Percentiles rank a stretch among this genome's conserved stretches.
phyloP scores from a whole-genome alignment of 2,888 invertebrate species.

The Amphipoea lucens region DNA sequence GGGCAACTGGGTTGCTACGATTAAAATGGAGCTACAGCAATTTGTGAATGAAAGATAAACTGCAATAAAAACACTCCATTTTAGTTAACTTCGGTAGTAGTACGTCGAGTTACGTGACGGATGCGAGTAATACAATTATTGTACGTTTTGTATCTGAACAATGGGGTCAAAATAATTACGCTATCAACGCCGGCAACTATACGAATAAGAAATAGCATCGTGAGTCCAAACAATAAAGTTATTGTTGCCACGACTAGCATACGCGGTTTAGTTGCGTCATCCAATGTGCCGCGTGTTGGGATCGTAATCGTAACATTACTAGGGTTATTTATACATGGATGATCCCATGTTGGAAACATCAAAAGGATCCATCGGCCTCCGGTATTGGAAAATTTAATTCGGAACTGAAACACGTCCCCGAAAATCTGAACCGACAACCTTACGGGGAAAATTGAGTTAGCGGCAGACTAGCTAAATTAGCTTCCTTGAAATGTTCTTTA shows the following conservation, averaged over 20 bases:
- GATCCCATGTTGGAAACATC: slow-evolving; percentile 61
- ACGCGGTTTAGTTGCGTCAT: slow-evolving; percentile 68
- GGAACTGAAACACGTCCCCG: slow-evolving; percentile 64
- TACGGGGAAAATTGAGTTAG: slow-evolving; percentile 71
- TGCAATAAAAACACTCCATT: slow-evolving; percentile 23
- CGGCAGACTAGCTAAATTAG: slow-evolving; percentile 74
- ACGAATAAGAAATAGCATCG: slow-evolving; percentile 69
- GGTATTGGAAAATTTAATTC: slow-evolving; percentile 65
- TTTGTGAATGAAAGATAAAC: slow-evolving; percentile 32
- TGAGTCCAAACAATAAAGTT: slow-evolving; percentile 69
- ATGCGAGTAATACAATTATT: slow-evolving; percentile 68
- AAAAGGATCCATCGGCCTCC: slow-evolving; percentile 64
- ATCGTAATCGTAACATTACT: slow-evolving; percentile 52
- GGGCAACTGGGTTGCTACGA: slow-evolving; percentile 26
- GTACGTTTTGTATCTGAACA: slow-evolving; percentile 68
- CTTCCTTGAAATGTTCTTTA: slow-evolving; percentile 63
- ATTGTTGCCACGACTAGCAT: slow-evolving; percentile 64
- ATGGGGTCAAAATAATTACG: slow-evolving; percentile 75
- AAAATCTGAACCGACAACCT: slow-evolving; percentile 68
- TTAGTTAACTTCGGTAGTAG: slow-evolving; percentile 30
- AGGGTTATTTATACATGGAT: slow-evolving; percentile 65
- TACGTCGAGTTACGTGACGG: slow-evolving; percentile 41
- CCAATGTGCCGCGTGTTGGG: slow-evolving; percentile 46
- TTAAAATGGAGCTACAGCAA: slow-evolving; percentile 7
- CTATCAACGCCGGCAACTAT: slow-evolving; percentile 68